These are phyloP conservation scores for Temnothorax longispinosus DNA, from an alignment of 1,140 invertebrate species.

Conservation along the genomic window DNA sequence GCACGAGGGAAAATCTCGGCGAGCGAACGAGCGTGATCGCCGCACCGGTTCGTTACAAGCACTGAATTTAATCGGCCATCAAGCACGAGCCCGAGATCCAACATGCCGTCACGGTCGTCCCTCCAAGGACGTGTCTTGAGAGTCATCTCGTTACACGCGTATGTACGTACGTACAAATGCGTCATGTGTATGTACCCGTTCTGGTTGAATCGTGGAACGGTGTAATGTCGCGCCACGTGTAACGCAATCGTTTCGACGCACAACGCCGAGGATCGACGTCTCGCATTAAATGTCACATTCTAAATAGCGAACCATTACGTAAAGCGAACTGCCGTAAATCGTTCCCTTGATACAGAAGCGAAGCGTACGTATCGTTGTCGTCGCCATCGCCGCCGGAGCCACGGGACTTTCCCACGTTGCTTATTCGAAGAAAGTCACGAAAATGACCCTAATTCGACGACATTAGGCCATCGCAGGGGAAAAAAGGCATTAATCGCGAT, in stretches of 20 bases:
- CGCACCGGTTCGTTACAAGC: conserved; percentile 23
- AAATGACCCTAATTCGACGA: conserved; percentile 47
- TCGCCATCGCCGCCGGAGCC: neutral
- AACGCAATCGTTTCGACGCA: conserved; percentile 22
- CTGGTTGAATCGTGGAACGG: conserved; percentile 45
- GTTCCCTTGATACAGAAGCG: conserved; percentile 21
- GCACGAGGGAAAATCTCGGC: conserved; percentile 3
- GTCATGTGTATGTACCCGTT: conserved; percentile 3
- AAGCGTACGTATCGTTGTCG: conserved; percentile 19
- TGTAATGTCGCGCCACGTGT: conserved; percentile 8
- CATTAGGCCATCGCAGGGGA: conserved; percentile 3
- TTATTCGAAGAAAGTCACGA: conserved; percentile 53
- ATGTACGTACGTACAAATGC: conserved; percentile 27
- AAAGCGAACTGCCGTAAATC: conserved; percentile 49
- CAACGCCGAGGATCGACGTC: conserved; percentile 14
- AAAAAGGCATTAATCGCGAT: neutral
- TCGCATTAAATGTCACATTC: conserved; percentile 55
- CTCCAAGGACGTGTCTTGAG: conserved; percentile 56
- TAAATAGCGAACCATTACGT: conserved; percentile 47
- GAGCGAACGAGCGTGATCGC: conserved; percentile 32
- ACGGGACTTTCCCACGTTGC: conserved; percentile 60
- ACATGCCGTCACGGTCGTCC: conserved; percentile 60
- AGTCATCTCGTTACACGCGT: conserved; percentile 48
- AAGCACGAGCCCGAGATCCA: conserved; percentile 61
- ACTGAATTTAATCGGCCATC: conserved; percentile 59